A percentile compares a stretch with the other conserved stretches of the same genome.
phyloP scores from a whole-genome alignment of 2,797 vertebrate species.

The Podarcis siculus region DNA sequence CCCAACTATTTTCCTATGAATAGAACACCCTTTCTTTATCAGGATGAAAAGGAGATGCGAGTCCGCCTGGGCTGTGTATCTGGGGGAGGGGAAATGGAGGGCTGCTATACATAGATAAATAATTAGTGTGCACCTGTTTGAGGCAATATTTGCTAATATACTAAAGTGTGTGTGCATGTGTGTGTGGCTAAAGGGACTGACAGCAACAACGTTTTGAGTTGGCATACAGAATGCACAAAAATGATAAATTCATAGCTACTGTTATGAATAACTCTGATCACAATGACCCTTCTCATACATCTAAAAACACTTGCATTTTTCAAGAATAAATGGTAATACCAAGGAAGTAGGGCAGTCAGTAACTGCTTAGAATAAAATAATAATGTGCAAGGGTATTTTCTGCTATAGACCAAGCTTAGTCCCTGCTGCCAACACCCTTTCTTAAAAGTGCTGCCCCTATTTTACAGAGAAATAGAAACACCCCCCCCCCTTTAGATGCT shows the following conservation, averaged over 20 bases:
- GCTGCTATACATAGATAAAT: slow-evolving; percentile 38
- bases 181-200: not conserved
- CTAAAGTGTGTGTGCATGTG: too few species aligned
- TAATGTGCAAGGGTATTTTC: not conserved
- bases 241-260: not conserved
- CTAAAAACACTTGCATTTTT: not conserved
- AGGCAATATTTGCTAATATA: slow-evolving; percentile 14
- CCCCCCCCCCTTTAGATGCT: not conserved
- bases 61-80: not conserved
- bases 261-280: not conserved
- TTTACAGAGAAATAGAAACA: not conserved
- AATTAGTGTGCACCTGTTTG: slow-evolving; percentile 20
- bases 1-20: slow-evolving; percentile 70
- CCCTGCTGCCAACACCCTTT: not conserved
- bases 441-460: not conserved
- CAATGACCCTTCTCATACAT: not conserved
- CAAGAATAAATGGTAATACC: not conserved
- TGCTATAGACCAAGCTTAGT: not conserved
- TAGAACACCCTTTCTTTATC: slow-evolving; percentile 65
- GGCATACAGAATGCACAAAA: too few species aligned
- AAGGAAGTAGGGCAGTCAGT: not conserved
- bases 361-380: not conserved
- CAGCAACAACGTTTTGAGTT: not conserved
- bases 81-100: slow-evolving; percentile 21
- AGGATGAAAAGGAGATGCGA: slow-evolving; percentile 51